A percentile compares a stretch with the other conserved stretches of the same genome.
These are phyloP conservation scores for Fulica atra DNA, from an alignment of 2,113 vertebrate species.

Conservation along the genomic window DNA sequence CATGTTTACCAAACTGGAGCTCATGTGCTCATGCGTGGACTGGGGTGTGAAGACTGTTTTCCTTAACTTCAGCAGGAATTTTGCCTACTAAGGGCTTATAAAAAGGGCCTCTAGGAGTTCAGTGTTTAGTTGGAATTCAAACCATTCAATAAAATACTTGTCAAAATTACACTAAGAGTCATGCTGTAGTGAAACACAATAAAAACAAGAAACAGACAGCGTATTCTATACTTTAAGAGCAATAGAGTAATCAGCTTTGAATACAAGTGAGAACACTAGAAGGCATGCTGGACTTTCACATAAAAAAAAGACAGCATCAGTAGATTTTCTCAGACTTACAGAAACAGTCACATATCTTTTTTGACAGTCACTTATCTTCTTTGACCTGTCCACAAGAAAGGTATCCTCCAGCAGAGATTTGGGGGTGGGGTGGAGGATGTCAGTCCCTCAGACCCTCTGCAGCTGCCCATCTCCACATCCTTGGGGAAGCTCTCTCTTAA, in stretches of 20 bases:
- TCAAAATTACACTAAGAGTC: not conserved
- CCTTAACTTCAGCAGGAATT: not conserved
- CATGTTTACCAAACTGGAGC: not conserved
- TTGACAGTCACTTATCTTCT: not conserved
- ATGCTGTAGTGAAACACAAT: not conserved
- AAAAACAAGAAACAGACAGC: not conserved
- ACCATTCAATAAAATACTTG: not conserved
- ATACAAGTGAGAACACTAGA: not conserved
- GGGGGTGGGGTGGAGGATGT: fast-evolving
- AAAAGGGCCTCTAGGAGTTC: not conserved
- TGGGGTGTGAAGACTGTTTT: not conserved
- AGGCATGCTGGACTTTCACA: not conserved
- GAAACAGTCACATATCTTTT: not conserved
- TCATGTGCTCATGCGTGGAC: not conserved
- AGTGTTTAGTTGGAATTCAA: not conserved
- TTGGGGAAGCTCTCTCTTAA: not conserved
- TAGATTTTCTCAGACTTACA: not conserved
- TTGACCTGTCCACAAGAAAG: not conserved
- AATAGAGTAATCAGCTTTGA: not conserved
- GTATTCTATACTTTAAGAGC: not conserved
- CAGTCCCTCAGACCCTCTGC: not conserved
- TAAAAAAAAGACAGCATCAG: not conserved
- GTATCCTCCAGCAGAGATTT: not conserved
- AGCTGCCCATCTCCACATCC: not conserved
- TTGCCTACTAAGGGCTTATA: not conserved